Percentiles rank a stretch among this genome's conserved stretches.
Conservation (phyloP, 2,888 invertebrate species). For the Lasioglossum villosulum region DNA sequence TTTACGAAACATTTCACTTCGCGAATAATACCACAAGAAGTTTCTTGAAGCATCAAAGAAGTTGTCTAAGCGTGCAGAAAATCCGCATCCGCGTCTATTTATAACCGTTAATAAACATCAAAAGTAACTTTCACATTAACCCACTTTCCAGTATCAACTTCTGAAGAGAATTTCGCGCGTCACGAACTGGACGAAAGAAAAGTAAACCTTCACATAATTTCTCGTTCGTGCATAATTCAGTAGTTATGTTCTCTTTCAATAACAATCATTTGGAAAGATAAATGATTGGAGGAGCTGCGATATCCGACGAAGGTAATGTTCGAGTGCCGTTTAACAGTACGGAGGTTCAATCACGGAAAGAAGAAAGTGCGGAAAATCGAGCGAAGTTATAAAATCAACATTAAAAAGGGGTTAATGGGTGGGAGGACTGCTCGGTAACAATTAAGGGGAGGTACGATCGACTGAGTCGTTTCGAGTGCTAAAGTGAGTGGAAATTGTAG, state of each 20-base stretch:
- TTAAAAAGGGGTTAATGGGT: conserved; percentile 19
- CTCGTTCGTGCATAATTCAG: not conserved
- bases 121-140: not conserved
- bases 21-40: not conserved
- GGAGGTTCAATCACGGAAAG: not conserved
- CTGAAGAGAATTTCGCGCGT: not conserved
- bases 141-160: not conserved
- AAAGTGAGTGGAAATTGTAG: conserved; percentile 12
- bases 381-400: conserved; percentile 17
- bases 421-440: conserved; percentile 65
- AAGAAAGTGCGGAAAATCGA: not conserved
- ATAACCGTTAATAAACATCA: not conserved
- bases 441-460: conserved; percentile 59
- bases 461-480: not conserved
- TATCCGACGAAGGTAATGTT: not conserved
- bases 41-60: not conserved
- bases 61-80: not conserved
- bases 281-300: not conserved
- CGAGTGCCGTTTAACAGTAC: not conserved
- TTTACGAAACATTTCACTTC: not conserved
- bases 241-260: not conserved
- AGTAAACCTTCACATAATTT: not conserved
- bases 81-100: not conserved
- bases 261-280: not conserved
- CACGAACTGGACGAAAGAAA: not conserved